Conservation (phyloP, 2,888 invertebrate species). For the Rhimphoctona megacephalus region DNA sequence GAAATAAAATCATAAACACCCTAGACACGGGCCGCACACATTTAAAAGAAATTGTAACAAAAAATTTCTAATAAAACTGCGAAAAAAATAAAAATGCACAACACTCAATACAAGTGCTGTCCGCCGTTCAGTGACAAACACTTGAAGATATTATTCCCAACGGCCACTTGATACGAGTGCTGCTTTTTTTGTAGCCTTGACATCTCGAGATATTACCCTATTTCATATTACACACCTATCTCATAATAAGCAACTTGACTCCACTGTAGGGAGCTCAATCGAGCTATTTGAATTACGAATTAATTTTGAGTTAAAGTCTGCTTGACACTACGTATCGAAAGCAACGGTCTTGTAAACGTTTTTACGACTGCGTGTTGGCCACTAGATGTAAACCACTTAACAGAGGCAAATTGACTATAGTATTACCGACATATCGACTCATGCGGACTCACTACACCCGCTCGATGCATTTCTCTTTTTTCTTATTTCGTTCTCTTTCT, state of each 20-base stretch:
- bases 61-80: too few species aligned
- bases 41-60: too few species aligned
- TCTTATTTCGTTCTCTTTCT: constrained; percentile 52
- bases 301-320: constrained; percentile 32
- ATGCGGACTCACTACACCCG: constrained; percentile 31
- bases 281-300: constrained; percentile 38
- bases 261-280: constrained; percentile 7
- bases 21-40: too few species aligned
- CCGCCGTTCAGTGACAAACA: too few species aligned
- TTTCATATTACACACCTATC: constrained; percentile 4
- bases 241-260: background rate
- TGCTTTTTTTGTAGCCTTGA: background rate
- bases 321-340: constrained; percentile 50
- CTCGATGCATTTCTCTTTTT: constrained; percentile 26
- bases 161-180: too few species aligned
- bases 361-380: constrained; percentile 75
- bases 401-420: constrained; percentile 78
- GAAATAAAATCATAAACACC: too few species aligned
- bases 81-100: too few species aligned
- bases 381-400: constrained; percentile 79
- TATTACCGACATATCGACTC: constrained; percentile 59
- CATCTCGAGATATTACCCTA: constrained; percentile 11
- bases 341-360: constrained; percentile 72
- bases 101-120: too few species aligned
- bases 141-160: too few species aligned